Evolutionary conservation across 2,888 invertebrate genomes (phyloP).

Genomic region (Acanthosepion esculentum): DNA sequence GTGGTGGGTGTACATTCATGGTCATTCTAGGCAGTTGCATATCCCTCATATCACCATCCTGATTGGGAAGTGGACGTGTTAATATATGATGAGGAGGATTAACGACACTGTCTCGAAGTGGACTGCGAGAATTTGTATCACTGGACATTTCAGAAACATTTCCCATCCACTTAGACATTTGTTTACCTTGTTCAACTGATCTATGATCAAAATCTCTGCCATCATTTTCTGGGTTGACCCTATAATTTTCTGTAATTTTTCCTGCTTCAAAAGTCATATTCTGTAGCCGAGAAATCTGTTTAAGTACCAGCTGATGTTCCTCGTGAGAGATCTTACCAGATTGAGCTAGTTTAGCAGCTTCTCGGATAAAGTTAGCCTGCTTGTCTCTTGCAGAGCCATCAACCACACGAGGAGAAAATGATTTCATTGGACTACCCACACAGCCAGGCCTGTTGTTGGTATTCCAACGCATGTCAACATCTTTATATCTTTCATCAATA

Average conservation of each 20-base stretch:
- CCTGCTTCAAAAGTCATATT: background rate
- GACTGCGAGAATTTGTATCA: constrained; percentile 36
- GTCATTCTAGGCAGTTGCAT: background rate
- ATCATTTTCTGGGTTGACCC: background rate
- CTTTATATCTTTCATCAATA: constrained; percentile 53
- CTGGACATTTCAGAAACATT: background rate
- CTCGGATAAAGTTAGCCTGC: constrained; percentile 69
- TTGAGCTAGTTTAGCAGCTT: constrained; percentile 86
- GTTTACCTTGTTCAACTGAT: background rate
- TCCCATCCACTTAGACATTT: background rate
- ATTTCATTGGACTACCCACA: background rate
- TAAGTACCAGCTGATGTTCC: constrained; percentile 69
- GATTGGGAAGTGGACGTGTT: background rate
- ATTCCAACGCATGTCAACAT: constrained; percentile 50
- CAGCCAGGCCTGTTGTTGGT: constrained; percentile 48
- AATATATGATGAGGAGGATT: background rate
- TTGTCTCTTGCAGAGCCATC: constrained; percentile 51
- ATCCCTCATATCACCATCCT: constrained; percentile 40
- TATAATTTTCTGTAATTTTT: background rate
- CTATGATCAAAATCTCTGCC: constrained; percentile 42
- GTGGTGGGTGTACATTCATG: background rate
- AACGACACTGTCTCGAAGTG: background rate
- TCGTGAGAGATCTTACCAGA: constrained; percentile 78
- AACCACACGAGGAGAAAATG: background rate
- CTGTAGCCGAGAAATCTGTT: constrained; percentile 66